Evolutionary conservation across 2,888 invertebrate genomes (phyloP).

Genomic region (Athalia circularis): DNA sequence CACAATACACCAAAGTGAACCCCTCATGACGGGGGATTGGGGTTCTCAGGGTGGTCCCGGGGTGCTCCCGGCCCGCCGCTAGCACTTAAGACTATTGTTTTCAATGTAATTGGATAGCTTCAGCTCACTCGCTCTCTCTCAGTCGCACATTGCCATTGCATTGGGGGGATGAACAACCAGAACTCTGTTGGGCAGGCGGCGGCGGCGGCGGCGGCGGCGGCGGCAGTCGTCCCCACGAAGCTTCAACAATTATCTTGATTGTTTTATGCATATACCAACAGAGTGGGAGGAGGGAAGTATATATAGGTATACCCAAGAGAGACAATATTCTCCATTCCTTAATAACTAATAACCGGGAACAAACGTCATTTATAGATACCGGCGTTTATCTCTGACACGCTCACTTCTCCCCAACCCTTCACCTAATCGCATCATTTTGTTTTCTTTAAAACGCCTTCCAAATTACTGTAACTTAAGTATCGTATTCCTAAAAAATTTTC

Average conservation of each 20-base stretch:
- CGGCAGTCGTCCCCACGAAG: constrained; percentile 61
- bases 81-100: constrained; percentile 77
- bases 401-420: neutral
- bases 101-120: constrained; percentile 76
- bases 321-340: constrained; percentile 46
- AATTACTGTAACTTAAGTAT: no score
- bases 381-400: neutral
- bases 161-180: constrained; percentile 48
- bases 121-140: constrained; percentile 54
- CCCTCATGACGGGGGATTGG: constrained; percentile 38
- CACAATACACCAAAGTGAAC: constrained; percentile 40
- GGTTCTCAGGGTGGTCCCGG: constrained; percentile 56
- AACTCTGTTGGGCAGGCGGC: constrained; percentile 49
- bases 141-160: constrained; percentile 39
- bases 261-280: constrained; percentile 72
- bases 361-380: constrained; percentile 15
- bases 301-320: constrained; percentile 35
- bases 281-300: neutral
- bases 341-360: constrained; percentile 26
- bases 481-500: no score
- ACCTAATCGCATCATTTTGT: neutral
- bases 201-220: constrained; percentile 53
- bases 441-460: no score
- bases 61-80: constrained; percentile 62
- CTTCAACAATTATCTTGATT: constrained; percentile 74